These are phyloP conservation scores for Ichneumoninae sp. DNA, from an alignment of 2,888 invertebrate species.

Conservation along the genomic window DNA sequence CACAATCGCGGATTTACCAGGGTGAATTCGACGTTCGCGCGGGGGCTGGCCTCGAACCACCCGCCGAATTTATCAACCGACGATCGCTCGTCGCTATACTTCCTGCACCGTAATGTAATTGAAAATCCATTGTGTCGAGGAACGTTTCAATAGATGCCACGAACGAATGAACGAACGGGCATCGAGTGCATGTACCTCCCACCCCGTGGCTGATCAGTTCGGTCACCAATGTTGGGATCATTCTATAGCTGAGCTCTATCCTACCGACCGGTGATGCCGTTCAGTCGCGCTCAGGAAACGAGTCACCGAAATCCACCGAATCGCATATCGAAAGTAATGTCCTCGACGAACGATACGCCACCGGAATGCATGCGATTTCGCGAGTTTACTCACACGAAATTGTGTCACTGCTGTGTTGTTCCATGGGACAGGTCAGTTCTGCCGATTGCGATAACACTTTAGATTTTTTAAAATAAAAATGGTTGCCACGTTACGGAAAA, in stretches of 20 bases:
- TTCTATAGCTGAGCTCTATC: constrained; percentile 7
- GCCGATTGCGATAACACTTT: background rate
- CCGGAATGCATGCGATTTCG: constrained; percentile 15
- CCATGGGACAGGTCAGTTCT: background rate
- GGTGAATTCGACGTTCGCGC: constrained; percentile 23
- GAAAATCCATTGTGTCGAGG: constrained; percentile 77
- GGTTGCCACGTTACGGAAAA: background rate
- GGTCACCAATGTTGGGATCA: background rate
- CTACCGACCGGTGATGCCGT: background rate
- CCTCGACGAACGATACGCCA: constrained; percentile 27
- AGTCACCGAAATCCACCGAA: constrained; percentile 60
- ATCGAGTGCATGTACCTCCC: constrained; percentile 32
- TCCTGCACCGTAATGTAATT: constrained; percentile 76
- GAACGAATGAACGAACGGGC: constrained; percentile 44
- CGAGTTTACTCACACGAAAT: background rate
- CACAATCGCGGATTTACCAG: constrained; percentile 5
- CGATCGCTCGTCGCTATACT: constrained; percentile 70
- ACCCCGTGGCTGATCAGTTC: constrained; percentile 36
- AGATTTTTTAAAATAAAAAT: background rate
- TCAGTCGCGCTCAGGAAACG: constrained; percentile 50
- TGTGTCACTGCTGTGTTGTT: background rate
- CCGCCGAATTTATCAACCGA: constrained; percentile 75
- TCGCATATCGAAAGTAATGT: constrained; percentile 55
- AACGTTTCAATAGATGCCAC: constrained; percentile 65
- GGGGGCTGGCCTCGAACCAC: constrained; percentile 58